Percentiles rank a stretch among this genome's conserved stretches.
These are phyloP conservation scores for Cosmopolites sordidus DNA, from an alignment of 2,888 invertebrate genomes.

Conservation along the genomic window DNA sequence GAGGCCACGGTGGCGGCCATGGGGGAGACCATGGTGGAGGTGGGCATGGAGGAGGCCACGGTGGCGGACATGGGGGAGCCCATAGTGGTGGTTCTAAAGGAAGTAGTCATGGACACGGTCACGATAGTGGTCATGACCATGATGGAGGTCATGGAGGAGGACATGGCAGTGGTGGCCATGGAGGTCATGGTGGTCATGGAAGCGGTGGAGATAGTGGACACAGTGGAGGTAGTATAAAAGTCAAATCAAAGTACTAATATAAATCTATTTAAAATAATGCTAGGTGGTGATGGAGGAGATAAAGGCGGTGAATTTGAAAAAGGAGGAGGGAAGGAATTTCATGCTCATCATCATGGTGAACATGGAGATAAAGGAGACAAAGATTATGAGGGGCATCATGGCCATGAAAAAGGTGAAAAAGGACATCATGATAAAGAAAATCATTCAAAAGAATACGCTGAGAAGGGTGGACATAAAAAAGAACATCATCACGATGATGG, in stretches of 20 bases:
- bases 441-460: slow-evolving; percentile 51
- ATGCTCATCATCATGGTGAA: slow-evolving; percentile 35
- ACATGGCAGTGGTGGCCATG: slow-evolving; percentile 22
- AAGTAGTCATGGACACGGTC: not conserved
- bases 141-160: too few species aligned
- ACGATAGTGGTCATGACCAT: not conserved
- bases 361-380: slow-evolving; percentile 44
- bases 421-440: slow-evolving; percentile 49
- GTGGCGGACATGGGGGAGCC: not conserved
- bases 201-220: slow-evolving; percentile 23
- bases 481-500: slow-evolving; percentile 51
- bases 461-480: slow-evolving; percentile 51
- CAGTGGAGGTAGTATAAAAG: slow-evolving; percentile 4
- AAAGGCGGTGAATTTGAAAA: slow-evolving; percentile 28
- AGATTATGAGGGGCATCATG: slow-evolving; percentile 43
- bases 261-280: too few species aligned
- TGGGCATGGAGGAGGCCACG: not conserved
- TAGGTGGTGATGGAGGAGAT: slow-evolving; percentile 11
- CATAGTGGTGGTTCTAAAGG: not conserved
- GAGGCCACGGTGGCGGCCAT: slow-evolving; percentile 27
- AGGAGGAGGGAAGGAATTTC: slow-evolving; percentile 39
- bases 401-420: slow-evolving; percentile 41
- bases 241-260: not conserved
- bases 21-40: slow-evolving; percentile 3
- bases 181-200: slow-evolving; percentile 17